Conservation (phyloP, 2,888 invertebrate genomes). For the Escarpia spicata region DNA sequence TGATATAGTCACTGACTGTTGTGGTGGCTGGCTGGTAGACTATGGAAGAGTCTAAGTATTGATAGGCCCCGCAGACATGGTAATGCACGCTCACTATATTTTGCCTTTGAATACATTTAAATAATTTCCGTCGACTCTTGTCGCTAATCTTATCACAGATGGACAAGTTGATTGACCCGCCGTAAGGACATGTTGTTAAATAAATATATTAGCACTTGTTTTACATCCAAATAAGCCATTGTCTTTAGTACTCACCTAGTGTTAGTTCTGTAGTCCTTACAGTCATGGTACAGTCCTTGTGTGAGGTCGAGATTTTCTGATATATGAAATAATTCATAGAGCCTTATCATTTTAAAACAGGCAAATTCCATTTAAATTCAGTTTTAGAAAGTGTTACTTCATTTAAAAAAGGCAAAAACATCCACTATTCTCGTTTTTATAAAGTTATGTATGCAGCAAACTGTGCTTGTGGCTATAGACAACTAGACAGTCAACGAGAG, state of each 20-base stretch:
- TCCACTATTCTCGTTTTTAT: too few relatives aligned
- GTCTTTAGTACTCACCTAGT: not conserved
- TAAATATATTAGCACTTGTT: not conserved
- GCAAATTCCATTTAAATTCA: too few relatives aligned
- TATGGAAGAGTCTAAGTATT: not conserved
- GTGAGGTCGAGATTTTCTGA: too few relatives aligned
- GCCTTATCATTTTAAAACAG: too few relatives aligned
- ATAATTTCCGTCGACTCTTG: not conserved
- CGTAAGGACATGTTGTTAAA: not conserved
- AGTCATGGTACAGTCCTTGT: too few relatives aligned
- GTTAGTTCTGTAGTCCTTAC: too few relatives aligned
- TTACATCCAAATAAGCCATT: not conserved
- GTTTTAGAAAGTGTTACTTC: too few relatives aligned
- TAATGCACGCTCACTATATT: constrained; percentile 1
- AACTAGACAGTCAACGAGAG: too few relatives aligned
- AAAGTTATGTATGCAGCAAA: too few relatives aligned
- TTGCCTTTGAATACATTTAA: constrained; percentile 3
- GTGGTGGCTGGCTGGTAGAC: not conserved
- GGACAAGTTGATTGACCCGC: not conserved
- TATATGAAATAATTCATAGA: too few relatives aligned
- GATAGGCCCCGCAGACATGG: not conserved
- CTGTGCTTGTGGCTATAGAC: too few relatives aligned
- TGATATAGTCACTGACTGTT: not conserved
- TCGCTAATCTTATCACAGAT: not conserved
- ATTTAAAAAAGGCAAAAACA: too few relatives aligned